Evolutionary conservation across 1,140 invertebrate species (phyloP), one percentile per base, ranked within the genome.

Genomic region (Neodiprion pinetum): DNA sequence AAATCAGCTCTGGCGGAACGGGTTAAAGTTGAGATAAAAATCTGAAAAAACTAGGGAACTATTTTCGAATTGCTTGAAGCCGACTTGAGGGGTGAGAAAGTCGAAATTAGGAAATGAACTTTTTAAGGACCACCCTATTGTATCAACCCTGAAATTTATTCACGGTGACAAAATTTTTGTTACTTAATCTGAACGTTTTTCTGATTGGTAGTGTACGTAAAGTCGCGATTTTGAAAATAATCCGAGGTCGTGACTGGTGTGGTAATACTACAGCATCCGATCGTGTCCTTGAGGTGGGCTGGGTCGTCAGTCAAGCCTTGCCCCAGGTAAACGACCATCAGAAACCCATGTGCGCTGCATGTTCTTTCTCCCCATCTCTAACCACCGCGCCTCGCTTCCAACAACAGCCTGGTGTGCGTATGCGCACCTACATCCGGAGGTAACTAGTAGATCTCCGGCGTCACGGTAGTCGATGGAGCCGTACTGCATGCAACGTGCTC

Each of bases 261-360:
- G 71, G 81, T 79, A 1, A 40, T 74, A 75, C 79, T 84, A 81
- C 78, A 81, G 81, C 83, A 80, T 84, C 81, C 81, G 78, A 79
- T 79, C 81, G 82, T 87, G 87, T 85, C 87, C 87, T 88, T 88
- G 87, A 87, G 85, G 81, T 85, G 82, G 85, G 85, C 86, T 83
- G 86, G 87, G 86, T 88, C 87, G 87, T 88, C 86, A 88, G 85
- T 87, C 85, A 84, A 82, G 82, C 78, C 74, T 75, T 79, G 80
- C 78, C 78, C 79, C 82, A 78, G 87, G 86, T 88, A 88, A 88
- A 88, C 85, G 87, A 88, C 87, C 87, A 88, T 84, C 80, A 80
- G 83, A 82, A 81, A 86, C 78, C 80, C 81, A 82, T 83, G 82
- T 85, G 81, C 83, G 80, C 81, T 0, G 53, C 3, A 5, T 40